Evolutionary conservation across 1,140 invertebrate species (phyloP), one percentile per base, ranked within the genome.

Genomic region (Ceratina australensis): DNA sequence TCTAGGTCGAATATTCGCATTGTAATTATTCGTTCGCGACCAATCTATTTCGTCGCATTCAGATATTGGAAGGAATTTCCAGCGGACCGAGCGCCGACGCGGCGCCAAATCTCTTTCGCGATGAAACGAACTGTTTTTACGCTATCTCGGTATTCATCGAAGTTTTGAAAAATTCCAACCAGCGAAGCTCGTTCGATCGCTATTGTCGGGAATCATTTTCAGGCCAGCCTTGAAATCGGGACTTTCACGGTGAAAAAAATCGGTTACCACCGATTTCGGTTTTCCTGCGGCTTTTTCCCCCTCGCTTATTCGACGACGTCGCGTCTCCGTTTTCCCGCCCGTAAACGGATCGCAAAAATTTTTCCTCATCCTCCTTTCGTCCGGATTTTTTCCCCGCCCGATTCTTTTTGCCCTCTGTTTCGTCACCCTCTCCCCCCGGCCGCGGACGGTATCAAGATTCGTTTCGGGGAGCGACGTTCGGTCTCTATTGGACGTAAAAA

Each of bases 11-110:
- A 64, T 64, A 64, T 42, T 42, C 64, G 64, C 42, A 24, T 22
- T 67, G 65, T 63, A 81, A 82, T 82, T 82, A 68, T 81, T 72
- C 60, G 57, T 82, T 56, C 50, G 18, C 49, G 12, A 5, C 10
- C 20, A 15, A 20, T 4, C 22, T 33, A 50, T 26, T 22, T 26
- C 4, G 33, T 42, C 33, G 33, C 33, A 42, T 42, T 42, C 33
- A 42, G 33, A 42, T 42, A 42, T 42, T 42, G 33, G 33, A 16
- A 8, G 10, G 49, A 56, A 65, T 26, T 42, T 52, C 28, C 12
- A 3, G 1, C 18, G 22, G 33, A 65, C 24, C 73, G 42, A 49
- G 26, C 20, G 22, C 18, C 18, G 15, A 28, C 33, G 33, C 33
- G 33, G 33, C 33, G 33, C 33, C 33, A 18, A 28, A 16, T 3